These are phyloP conservation scores for Cottoperca gobio DNA, from an alignment of 2,797 vertebrate genomes.

Conservation along the genomic window DNA sequence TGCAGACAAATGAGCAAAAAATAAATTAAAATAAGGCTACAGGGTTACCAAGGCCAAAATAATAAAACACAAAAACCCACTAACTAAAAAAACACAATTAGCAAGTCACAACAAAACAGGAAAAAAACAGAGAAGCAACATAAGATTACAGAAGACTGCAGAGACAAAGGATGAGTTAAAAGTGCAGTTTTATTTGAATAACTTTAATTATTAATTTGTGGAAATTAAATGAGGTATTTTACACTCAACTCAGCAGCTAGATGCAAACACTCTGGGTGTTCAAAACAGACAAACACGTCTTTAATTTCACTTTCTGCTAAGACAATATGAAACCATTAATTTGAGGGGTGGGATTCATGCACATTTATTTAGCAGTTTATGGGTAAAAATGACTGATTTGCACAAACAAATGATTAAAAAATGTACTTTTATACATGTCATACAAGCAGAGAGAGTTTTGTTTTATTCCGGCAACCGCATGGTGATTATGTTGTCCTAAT, in stretches of 20 bases:
- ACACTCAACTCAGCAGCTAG: neutral
- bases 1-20: too few species aligned
- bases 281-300: neutral
- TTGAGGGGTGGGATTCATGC: neutral
- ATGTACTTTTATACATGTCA: neutral
- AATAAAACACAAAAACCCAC: too few species aligned
- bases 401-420: neutral
- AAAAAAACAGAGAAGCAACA: too few species aligned
- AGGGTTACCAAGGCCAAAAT: too few species aligned
- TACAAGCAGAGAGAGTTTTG: neutral
- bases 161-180: too few species aligned
- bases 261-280: neutral
- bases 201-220: neutral
- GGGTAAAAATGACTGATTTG: neutral
- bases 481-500: conserved; percentile 24
- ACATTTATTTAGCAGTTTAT: neutral
- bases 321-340: neutral
- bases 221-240: neutral
- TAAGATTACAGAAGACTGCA: too few species aligned
- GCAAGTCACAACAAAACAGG: too few species aligned
- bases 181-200: too few species aligned
- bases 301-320: neutral
- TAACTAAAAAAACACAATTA: too few species aligned
- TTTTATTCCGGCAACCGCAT: neutral
- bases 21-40: too few species aligned